Evolutionary conservation across 2,888 invertebrate species (phyloP), one percentile per base, ranked within the genome.

Genomic region (Escarpia spicata): DNA sequence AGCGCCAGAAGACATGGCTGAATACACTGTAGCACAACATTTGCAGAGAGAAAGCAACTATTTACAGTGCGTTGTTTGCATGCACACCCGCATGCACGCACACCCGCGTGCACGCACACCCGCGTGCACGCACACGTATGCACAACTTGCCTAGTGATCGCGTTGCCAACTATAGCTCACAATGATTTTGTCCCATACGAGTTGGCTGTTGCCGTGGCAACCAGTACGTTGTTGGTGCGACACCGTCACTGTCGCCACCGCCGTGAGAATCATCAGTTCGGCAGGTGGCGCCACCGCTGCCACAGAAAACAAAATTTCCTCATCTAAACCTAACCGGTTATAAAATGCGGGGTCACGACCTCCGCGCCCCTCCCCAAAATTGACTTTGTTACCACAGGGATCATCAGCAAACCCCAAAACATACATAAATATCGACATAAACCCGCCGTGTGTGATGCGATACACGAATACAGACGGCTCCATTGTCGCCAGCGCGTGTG

Each of bases 261-360:
- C 26, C 75, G 15, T 75, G n/a, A 75, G n/a, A 75, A 26, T 75
- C 75, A 75, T 75, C 75, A 19, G 75, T 75, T 26, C 75, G 4
- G 75, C 75, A 75, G 75, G 75, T 75, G 75, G 75, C 75, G 75
- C 75, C 26, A 26, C 75, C 75, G 19, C 26, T 75, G 75, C 75
- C 75, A 75, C 75, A 26, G 75, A 75, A 75, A 75, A 52, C 52
- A 12, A 9, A 52, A 75, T n/a, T 26, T 60, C 19, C 26, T 75
- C 75, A 75, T 75, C 75, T 75, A 75, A 75, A 75, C 75, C 75
- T 75, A 75, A 75, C 75, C 75, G 75, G 75, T 75, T 75, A 75
- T 75, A 75, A 75, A 75, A 75, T 26, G n/a, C 75, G n/a, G 75
- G 75, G 75, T 75, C n/a, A 26, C 75, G 19, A 26, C 75, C 75